Evolutionary conservation across 2,797 vertebrate species (phyloP), one percentile per base, ranked within the genome.

Genomic region (Onychomys arenicola): DNA sequence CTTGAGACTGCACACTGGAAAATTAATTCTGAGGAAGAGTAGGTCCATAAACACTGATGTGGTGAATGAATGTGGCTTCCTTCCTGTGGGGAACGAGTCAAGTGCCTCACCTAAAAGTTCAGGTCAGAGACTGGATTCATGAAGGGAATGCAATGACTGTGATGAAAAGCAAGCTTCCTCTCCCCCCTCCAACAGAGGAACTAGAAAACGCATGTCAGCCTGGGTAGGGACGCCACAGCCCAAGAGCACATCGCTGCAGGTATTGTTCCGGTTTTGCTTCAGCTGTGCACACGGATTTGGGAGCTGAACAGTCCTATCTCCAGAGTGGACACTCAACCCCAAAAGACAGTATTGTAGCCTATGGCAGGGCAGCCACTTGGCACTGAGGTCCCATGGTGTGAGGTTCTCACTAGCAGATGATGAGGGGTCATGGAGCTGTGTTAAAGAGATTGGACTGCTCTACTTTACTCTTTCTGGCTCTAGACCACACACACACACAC

Each of bases 351-450:
- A 4, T 5, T 32, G 37, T 32, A 4, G 16, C n/a, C 16, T 8
- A 2, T 0, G 19, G 4, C 7, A 25, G 6, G 19, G 34, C 1
- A 6, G n/a, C 34, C 0, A 5, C 37, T 63, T 1, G 0, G 12
- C 14, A 8, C 40, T 37, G 63, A 78, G 59, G 40, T 23, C 25
- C 32, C 34, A 32, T 21, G 55, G 8, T n/a, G 6, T 1, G 3
- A 37, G 67, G 16, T 46, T 57, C 46, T 61, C 46, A 55, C 27
- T 89, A 88, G 43, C n/a, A 32, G 65, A 76, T 4, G 34, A 5
- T 34, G 49, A 21, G n/a, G 55, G 40, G 5, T 49, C 43, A 65
- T 27, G 5, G 16, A 89, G 27, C 4, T 17, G 52, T 57, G 29
- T 75, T 40, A 78, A 61, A 94, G 40, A 27, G 9, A 10, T 9